Evolutionary conservation across 2,113 vertebrate species (phyloP).

Genomic region (Megaptera novaeangliae): DNA sequence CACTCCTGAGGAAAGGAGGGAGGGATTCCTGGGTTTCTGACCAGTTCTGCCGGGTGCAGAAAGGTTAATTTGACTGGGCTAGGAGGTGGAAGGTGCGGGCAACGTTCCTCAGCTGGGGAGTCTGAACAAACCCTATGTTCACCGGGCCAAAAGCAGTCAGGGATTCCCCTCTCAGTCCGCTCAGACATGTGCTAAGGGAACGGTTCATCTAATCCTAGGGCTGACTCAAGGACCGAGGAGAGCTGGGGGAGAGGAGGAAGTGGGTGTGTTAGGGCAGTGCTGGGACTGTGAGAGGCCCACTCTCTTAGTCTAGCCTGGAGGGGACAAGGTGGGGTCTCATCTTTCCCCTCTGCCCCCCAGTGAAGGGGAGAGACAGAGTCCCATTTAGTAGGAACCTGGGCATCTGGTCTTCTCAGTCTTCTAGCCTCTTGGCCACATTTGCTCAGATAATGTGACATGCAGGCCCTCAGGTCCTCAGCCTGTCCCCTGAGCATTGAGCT

Average conservation of each 20-base stretch:
- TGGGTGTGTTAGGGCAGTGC: background rate
- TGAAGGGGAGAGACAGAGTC: background rate
- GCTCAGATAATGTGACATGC: background rate
- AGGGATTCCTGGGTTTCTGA: background rate
- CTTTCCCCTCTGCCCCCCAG: background rate
- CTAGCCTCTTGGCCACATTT: background rate
- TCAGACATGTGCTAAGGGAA: slow-evolving; percentile 12
- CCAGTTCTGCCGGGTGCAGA: background rate
- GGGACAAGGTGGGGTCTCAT: background rate
- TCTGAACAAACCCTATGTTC: background rate
- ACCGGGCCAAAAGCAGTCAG: background rate
- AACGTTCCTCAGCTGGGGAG: background rate
- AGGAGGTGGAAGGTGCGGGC: background rate
- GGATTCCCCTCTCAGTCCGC: slow-evolving; percentile 3
- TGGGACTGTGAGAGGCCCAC: background rate
- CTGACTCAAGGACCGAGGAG: background rate
- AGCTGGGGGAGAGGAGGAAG: background rate
- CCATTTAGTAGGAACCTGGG: background rate
- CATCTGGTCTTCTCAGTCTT: background rate
- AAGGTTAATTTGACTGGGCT: background rate
- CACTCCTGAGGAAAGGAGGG: background rate
- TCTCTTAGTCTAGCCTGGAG: background rate
- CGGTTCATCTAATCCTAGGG: background rate
- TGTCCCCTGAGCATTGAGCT: background rate
- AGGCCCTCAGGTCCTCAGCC: background rate